Evolutionary conservation across 1,140 invertebrate genomes (phyloP), one percentile per base, ranked within the genome.

Genomic region (Drosophila baimaii): DNA sequence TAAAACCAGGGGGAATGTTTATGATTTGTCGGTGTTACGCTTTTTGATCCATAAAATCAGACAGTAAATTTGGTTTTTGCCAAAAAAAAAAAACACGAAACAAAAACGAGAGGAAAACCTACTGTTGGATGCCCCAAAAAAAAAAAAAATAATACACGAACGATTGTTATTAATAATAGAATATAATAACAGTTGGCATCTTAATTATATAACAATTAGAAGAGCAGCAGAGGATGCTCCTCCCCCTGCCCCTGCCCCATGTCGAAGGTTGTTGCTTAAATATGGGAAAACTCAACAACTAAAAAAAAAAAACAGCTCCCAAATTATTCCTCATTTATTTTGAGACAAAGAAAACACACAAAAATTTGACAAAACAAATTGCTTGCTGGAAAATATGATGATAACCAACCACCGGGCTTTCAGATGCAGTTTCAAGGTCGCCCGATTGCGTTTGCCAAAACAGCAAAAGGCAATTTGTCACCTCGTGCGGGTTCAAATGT

Each of bases 171-270:
- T 58, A 85, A 85, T 84, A 81, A 83, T 80, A 76, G 78, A 83
- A 78, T 85, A 84, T 88, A 88, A 88, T 88, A 88, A 89, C 81
- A 83, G 77, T 81, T 77, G 61, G 84, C 83, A 83, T 88, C 79
- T 88, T 89, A 83, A 89, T 80, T 88, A 88, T 77, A 89, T 80
- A 80, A 88, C 77, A 88, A 88, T 83, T 88, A 88, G 82, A 77
- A 72, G 41, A 21, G 56, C 64, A 47, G n/a, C n/a, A 23, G 13
- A 58, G 41, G 58, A 51, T 51, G 47, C 44, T 23, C 46, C 44
- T n/a, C 15, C 44, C 44, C 44, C 44, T 51, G 47, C 44, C 44
- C 46, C 44, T n/a, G 23, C 44, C 44, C 44, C 44, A 25, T 12
- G n/a, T 9, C 39, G 52, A 51, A 31, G 43, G 58, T 25, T 37